Evolutionary conservation across 1,140 invertebrate genomes (phyloP), one percentile per base, ranked within the genome.

Genomic region (Sesamia nonagrioides): DNA sequence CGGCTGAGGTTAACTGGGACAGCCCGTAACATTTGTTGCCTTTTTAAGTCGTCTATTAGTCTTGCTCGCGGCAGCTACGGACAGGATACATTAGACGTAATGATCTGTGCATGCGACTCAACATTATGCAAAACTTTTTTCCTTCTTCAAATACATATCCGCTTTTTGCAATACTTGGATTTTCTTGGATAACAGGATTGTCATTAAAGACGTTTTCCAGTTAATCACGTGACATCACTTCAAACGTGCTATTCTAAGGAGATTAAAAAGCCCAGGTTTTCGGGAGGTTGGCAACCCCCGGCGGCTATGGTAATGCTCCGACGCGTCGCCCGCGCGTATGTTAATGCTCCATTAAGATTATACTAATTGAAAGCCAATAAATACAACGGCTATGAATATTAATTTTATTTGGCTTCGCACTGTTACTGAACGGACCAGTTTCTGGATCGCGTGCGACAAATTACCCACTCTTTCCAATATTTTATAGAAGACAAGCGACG

Each of bases 311-410:
- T 86, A 87, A 85, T 84, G 85, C 84, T 87, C 66, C 80, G 84
- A 84, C 91, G 87, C 85, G 89, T 88, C 88, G 89, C 86, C 86
- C 89, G 89, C 88, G 86, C 88, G 86, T 93, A 92, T 93, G 91
- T 90, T 93, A 93, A 94, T 94, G 89, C 92, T 90, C 92, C 92
- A 94, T 94, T 94, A 94, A 92, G 93, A 94, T 94, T 95, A 95
- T 90, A 93, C 93, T 95, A 95, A 95, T 95, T 95, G 92, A 94
- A 95, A 93, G 92, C 92, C 93, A 95, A 95, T 95, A 95, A 94
- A 95, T 95, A 95, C 92, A 92, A 94, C 91, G 85, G 91, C 93
- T 94, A 95, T 95, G 93, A 95, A 93, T 94, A 94, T 92, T 93
- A 93, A 94, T 94, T 93, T 92, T 93, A 93, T 94, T 93, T 92